phyloP scores from a whole-genome alignment of 2,113 vertebrate genomes.

The Gadus macrocephalus region DNA sequence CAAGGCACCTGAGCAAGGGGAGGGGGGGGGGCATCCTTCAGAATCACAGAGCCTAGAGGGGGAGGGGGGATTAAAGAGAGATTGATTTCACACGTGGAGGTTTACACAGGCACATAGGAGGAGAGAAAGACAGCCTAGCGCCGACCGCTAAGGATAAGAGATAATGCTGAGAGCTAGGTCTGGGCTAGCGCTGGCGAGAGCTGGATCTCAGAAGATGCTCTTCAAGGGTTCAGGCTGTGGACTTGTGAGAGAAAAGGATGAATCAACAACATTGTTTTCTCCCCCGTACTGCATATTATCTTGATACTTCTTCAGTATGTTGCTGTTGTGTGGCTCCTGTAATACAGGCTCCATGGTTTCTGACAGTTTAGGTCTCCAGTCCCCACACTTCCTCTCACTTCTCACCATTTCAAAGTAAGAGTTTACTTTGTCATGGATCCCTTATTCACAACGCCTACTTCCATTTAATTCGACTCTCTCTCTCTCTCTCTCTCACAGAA shows the following conservation, averaged over 20 bases:
- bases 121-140: neutral
- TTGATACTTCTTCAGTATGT: too few relatives aligned
- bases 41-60: conserved; percentile 83
- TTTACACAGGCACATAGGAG: conserved; percentile 35
- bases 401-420: conserved; percentile 6
- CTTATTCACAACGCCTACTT: too few relatives aligned
- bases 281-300: too few relatives aligned
- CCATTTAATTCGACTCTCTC: neutral
- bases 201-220: too few relatives aligned
- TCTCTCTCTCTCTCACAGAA: conserved; percentile 3
- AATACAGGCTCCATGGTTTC: neutral
- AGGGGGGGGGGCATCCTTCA: conserved; percentile 77
- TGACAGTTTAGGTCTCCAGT: neutral
- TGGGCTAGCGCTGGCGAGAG: too few relatives aligned
- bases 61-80: conserved; percentile 83
- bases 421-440: neutral
- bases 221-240: too few relatives aligned
- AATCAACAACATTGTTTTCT: too few relatives aligned
- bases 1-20: conserved; percentile 89
- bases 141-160: too few relatives aligned
- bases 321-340: too few relatives aligned
- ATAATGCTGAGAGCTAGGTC: too few relatives aligned
- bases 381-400: neutral
- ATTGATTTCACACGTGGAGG: conserved; percentile 71
- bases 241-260: too few relatives aligned